Conservation (phyloP, 2,888 invertebrate species). For the Drosophila nr. medialis region DNA sequence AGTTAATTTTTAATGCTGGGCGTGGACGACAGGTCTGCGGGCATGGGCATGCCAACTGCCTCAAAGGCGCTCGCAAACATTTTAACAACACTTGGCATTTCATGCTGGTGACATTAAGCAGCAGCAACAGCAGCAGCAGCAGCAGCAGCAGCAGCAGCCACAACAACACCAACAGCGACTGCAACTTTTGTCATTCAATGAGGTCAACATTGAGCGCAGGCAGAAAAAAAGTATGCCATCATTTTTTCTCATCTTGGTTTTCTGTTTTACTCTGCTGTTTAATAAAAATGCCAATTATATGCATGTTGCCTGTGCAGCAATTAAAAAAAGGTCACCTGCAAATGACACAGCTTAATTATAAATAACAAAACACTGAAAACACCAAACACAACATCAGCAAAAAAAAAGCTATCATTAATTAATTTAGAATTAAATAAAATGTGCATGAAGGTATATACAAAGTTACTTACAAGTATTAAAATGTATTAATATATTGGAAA, state of each 20-base stretch:
- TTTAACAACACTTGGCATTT: slow-evolving; percentile 80
- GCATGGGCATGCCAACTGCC: slow-evolving; percentile 67
- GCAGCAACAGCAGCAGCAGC: slow-evolving; percentile 11
- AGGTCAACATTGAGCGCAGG: slow-evolving; percentile 70
- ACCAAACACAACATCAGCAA: slow-evolving; percentile 8
- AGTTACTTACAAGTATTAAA: not conserved
- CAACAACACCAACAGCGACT: slow-evolving; percentile 21
- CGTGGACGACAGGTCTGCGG: slow-evolving; percentile 60
- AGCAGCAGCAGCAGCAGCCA: slow-evolving; percentile 34
- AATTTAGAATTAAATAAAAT: slow-evolving; percentile 13
- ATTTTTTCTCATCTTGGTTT: slow-evolving; percentile 30
- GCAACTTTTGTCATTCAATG: slow-evolving; percentile 75
- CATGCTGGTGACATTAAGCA: slow-evolving; percentile 73
- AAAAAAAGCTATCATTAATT: slow-evolving; percentile 15
- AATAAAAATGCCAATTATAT: slow-evolving; percentile 76
- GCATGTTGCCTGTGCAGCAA: slow-evolving; percentile 51
- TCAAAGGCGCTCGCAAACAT: slow-evolving; percentile 76
- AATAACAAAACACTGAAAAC: slow-evolving; percentile 54
- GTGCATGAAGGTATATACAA: not conserved
- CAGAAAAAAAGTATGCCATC: slow-evolving; percentile 53
- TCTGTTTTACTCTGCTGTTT: slow-evolving; percentile 54
- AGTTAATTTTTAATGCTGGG: slow-evolving; percentile 78
- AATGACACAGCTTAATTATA: slow-evolving; percentile 70
- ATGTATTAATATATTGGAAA: not conserved
- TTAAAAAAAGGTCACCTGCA: slow-evolving; percentile 47